Percentiles rank a stretch among this genome's conserved stretches.
Conservation (phyloP, 1,140 invertebrate genomes). For the Eumeta japonica region DNA sequence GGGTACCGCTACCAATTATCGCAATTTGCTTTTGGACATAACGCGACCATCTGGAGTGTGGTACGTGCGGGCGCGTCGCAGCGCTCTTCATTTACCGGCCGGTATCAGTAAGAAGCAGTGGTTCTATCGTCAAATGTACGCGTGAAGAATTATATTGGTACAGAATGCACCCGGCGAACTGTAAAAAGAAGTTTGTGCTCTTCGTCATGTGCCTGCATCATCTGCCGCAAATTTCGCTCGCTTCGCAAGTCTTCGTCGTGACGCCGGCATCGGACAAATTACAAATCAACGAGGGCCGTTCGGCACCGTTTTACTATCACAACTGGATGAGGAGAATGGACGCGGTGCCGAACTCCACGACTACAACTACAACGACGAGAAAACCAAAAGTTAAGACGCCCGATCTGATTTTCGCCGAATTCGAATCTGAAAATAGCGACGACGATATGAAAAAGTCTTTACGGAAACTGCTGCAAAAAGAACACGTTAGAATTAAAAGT, state of each 20-base stretch:
- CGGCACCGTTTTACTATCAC: constrained; percentile 43
- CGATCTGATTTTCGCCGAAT: constrained; percentile 49
- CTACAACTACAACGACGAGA: constrained; percentile 20
- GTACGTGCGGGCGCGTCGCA: background rate
- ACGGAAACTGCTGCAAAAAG: constrained; percentile 38
- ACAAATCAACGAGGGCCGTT: constrained; percentile 26
- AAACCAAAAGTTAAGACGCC: constrained; percentile 29
- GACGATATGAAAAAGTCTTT: constrained; percentile 38
- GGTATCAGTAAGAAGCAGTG: constrained; percentile 22
- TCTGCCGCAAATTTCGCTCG: constrained; percentile 30
- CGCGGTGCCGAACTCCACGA: constrained; percentile 17
- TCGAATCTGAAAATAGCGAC: constrained; percentile 31
- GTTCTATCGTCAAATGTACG: constrained; percentile 15
- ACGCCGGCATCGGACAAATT: constrained; percentile 29
- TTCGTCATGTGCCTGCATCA: no score
- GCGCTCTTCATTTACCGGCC: constrained; percentile 29
- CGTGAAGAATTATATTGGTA: no score
- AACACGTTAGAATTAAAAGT: constrained; percentile 22
- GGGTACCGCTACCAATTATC: constrained; percentile 52
- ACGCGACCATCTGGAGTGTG: background rate
- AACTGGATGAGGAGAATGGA: constrained; percentile 50
- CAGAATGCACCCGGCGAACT: no score
- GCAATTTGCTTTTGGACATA: constrained; percentile 26
- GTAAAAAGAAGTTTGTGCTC: no score
- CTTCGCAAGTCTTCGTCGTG: constrained; percentile 42